Base-by-base conservation (phyloP, 2,113 vertebrate genomes). In the Rhea americana region DNA sequence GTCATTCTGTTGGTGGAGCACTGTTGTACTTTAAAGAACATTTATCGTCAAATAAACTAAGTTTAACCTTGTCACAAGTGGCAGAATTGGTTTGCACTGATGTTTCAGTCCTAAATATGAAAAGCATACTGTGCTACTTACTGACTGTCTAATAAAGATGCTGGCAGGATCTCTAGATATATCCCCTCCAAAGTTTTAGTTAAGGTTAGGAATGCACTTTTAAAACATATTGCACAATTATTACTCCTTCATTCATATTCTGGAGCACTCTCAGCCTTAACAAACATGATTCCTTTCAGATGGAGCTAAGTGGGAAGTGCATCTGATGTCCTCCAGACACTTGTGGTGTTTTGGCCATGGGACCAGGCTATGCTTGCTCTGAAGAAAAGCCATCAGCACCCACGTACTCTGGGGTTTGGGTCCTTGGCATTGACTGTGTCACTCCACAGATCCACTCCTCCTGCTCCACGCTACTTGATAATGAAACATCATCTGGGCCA, bases 381-480 rank as follows among this genome's bases (percentile, higher is more conserved):
- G 58, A 66, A 30, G 32, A 8, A 8, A 48, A 62, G 72, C 47
- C 43, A 2, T 10, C 1, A 2, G 47, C 17, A 14, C 17, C 5
- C 4, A 1, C 1, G 1, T 20, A 66, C 24, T 0, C n/a, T n/a
- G 30, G n/a, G 9, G 37, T 17, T 45, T 28, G 45, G 25, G 15
- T 62, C 39, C 56, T 75, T 39, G 1, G 72, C 32, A 28, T 39
- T 13, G 8, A 5, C 62, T 7, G 13, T 11, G 6, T 7, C 0
- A 0, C 43, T 13, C 61, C 32, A n/a, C 37, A 24, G 20, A 3
- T 32, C 41, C 9, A 2, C 20, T 63, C 14, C 28, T 78, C 43
- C 67, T 17, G 32, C 62, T 28, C 48, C 0, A 1, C 45, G 7
- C 0, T 17, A 1, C 25, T 13, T 18, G 26, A 1, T 18, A 51